phyloP scores from a whole-genome alignment of 2,797 vertebrate species.

The Myiotriccus ornatus region DNA sequence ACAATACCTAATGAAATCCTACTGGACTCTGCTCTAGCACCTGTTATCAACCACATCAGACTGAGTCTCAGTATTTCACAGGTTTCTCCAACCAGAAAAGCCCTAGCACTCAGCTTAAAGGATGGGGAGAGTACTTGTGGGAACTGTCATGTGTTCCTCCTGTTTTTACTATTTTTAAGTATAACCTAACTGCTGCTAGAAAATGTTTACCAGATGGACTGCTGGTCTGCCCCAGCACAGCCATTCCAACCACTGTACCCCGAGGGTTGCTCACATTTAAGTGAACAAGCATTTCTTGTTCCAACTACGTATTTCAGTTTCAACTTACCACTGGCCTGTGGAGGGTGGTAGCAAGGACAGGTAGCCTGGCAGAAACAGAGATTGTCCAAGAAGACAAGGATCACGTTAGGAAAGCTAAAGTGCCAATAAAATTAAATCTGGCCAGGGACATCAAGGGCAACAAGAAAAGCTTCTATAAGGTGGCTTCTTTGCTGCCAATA shows the following conservation, averaged over 20 bases:
- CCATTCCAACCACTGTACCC: not conserved
- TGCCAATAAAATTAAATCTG: not conserved
- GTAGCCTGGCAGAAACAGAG: not conserved
- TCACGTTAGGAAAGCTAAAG: not conserved
- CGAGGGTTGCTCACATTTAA: not conserved
- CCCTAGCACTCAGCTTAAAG: not conserved
- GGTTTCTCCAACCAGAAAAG: not conserved
- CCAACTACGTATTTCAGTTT: not conserved
- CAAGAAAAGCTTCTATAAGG: not conserved
- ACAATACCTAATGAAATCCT: not conserved
- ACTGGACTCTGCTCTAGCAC: not conserved
- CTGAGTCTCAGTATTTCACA: not conserved
- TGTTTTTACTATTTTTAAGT: not conserved
- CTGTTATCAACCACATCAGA: not conserved
- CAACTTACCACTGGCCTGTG: not conserved
- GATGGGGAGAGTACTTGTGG: accelerated
- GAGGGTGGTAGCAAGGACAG: not conserved
- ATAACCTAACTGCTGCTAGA: not conserved
- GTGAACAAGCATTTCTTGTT: not conserved
- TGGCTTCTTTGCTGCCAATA: not conserved
- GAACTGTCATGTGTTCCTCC: not conserved
- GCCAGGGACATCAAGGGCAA: not conserved
- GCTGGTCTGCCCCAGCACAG: not conserved
- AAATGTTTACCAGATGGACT: not conserved
- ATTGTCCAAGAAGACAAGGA: not conserved